Base-by-base conservation (phyloP, 2,888 invertebrate species). In the Netelia melanura region DNA sequence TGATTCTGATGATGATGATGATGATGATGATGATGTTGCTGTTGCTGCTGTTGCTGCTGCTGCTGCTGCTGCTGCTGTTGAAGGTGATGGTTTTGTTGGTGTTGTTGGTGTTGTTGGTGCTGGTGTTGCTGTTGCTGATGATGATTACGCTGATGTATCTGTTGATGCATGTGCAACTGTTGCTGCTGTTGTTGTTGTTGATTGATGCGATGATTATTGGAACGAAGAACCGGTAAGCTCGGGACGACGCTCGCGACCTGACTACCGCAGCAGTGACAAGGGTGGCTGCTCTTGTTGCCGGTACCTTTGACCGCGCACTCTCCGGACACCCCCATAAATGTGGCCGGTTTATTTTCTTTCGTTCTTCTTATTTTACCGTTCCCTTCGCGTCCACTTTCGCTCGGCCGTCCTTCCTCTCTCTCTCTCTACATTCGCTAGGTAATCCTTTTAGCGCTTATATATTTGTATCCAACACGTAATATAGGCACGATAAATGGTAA, bases 291-390 rank as follows among this genome's bases (percentile, higher is more conserved):
- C 89, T 90, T 92, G 89, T 90, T 91, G 86, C 89, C 89, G 87
- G 89, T 88, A 89, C 91, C 91, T 90, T 91, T 91, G 90, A 93
- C 89, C 91, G 91, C 94, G 91, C 93, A 93, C 91, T 93, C 93
- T 89, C 92, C 93, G 89, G 93, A 93, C 89, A 93, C 93, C 91
- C 94, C 94, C 93, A 94, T 94, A 89, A 91, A 92, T 91, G 90
- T 90, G 85, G 89, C 89, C 86, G 89, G 79, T 87, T 80, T 61
- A 25, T 61, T n/a, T 43, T 64, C 25, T 62, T 6, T 25, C 30
- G 14, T 11, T 25, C 10, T 62, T 25, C 30, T 62, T 62, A 21
- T 3, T 62, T 62, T 25, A 62, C 62, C 30, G 11, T 62, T 30
- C 62, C 58, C 62, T 30, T 25, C 11, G 17, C 14, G 6, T 30